Percentiles rank a stretch among this genome's conserved stretches.
Evolutionary conservation across 1,140 invertebrate genomes (phyloP).

Genomic region (Battus philenor): DNA sequence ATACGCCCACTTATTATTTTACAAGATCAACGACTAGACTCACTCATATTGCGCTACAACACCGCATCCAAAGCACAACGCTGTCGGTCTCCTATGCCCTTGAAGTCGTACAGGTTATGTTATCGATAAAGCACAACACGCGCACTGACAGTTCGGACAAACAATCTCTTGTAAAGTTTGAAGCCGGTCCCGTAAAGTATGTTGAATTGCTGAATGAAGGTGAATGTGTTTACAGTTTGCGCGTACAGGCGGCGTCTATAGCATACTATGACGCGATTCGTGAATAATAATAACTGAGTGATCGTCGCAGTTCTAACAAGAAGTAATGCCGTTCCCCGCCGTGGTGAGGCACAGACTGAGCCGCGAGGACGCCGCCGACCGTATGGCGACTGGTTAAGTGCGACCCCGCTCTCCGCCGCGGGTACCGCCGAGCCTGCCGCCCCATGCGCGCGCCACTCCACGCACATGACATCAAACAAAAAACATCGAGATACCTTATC

Average conservation of each 20-base stretch:
- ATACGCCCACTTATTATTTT: slow-evolving; percentile 70
- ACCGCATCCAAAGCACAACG: slow-evolving; percentile 58
- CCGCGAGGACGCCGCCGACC: slow-evolving; percentile 53
- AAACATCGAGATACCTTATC: slow-evolving; percentile 12
- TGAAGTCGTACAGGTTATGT: slow-evolving; percentile 73
- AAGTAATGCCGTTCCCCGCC: slow-evolving; percentile 35
- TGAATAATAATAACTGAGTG: slow-evolving; percentile 43
- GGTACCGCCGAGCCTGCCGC: slow-evolving; percentile 38
- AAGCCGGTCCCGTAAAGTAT: slow-evolving; percentile 33
- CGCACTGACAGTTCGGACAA: slow-evolving; percentile 66
- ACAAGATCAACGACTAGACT: slow-evolving; percentile 48
- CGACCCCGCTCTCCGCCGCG: slow-evolving; percentile 44
- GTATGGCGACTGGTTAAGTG: slow-evolving; percentile 46
- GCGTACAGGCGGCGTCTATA: slow-evolving; percentile 26
- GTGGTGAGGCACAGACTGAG: slow-evolving; percentile 52
- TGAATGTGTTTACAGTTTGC: slow-evolving; percentile 34
- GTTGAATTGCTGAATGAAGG: slow-evolving; percentile 31
- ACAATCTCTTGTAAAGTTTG: slow-evolving; percentile 68
- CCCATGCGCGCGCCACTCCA: slow-evolving; percentile 62
- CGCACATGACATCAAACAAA: slow-evolving; percentile 40
- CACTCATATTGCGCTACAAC: slow-evolving; percentile 42
- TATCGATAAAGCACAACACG: slow-evolving; percentile 73
- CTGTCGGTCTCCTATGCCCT: slow-evolving; percentile 51
- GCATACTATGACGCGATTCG: slow-evolving; percentile 35
- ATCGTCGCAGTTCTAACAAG: slow-evolving; percentile 30